Evolutionary conservation across 2,797 vertebrate genomes (phyloP).

Genomic region (Mycteria americana): DNA sequence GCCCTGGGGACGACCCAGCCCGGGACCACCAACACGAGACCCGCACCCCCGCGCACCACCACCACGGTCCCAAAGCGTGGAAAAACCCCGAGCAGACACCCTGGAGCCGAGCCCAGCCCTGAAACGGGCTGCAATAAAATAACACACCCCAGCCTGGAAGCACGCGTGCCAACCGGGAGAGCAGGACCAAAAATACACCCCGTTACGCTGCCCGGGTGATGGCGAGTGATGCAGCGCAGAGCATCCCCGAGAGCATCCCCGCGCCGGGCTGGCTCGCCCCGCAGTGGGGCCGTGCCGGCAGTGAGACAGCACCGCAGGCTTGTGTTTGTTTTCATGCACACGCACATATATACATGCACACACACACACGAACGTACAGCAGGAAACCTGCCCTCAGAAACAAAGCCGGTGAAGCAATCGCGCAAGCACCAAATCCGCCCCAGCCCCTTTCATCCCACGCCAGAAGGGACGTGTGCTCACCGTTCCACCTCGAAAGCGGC

Average conservation of each 20-base stretch:
- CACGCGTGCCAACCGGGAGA: not conserved
- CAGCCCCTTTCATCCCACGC: not conserved
- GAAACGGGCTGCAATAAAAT: conserved; percentile 28
- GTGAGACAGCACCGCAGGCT: not conserved
- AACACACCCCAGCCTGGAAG: not conserved
- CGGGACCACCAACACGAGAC: not conserved
- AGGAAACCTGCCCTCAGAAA: not conserved
- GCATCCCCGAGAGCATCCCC: not conserved
- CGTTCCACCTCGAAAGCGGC: not conserved
- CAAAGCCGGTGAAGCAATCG: not conserved
- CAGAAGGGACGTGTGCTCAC: not conserved
- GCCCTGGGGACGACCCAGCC: not conserved
- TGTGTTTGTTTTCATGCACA: not conserved
- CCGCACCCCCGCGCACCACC: not conserved
- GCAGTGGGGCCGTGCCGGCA: accelerated
- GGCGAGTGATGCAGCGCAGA: not conserved
- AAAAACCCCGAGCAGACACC: not conserved
- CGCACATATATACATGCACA: not conserved
- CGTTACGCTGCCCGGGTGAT: not conserved
- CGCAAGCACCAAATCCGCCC: not conserved
- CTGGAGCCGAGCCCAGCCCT: not conserved
- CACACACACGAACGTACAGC: not conserved
- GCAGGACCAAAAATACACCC: not conserved
- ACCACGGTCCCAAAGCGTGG: not conserved
- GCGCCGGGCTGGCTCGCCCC: not conserved